These are phyloP conservation scores for Cygnus olor DNA, from an alignment of 2,797 vertebrate genomes.

Conservation along the genomic window DNA sequence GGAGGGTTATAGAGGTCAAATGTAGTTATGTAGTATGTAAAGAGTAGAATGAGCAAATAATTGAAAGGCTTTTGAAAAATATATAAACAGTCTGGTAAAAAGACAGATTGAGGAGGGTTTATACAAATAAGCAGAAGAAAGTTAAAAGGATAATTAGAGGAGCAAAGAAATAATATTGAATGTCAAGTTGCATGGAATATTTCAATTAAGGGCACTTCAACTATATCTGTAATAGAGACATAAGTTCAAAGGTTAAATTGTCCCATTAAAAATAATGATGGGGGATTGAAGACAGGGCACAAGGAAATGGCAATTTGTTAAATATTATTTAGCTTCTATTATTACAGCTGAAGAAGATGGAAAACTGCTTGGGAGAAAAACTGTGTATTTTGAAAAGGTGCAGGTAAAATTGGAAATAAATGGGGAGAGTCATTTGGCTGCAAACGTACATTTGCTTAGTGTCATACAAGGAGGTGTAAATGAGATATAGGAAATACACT, in stretches of 20 bases:
- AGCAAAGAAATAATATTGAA: conserved; percentile 51
- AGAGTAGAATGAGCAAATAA: conserved; percentile 62
- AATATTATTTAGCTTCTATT: conserved; percentile 49
- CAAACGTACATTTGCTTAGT: background rate
- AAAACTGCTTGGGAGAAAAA: conserved; percentile 4
- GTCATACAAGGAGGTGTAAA: background rate
- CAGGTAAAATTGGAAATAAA: conserved; percentile 7
- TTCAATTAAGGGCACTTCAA: conserved; percentile 40
- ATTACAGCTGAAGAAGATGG: conserved; percentile 49
- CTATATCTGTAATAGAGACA: conserved; percentile 30
- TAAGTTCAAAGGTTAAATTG: conserved; percentile 68
- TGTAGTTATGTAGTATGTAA: conserved; percentile 49
- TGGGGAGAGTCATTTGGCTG: background rate
- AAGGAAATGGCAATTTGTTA: conserved; percentile 60
- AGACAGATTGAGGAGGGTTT: conserved; percentile 56
- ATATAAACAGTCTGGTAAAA: conserved; percentile 65
- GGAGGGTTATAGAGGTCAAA: conserved; percentile 53
- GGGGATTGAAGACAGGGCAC: background rate
- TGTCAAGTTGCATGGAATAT: conserved; percentile 55
- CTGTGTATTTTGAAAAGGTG: background rate
- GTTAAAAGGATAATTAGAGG: conserved; percentile 60
- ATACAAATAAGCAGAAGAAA: conserved; percentile 69
- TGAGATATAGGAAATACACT: background rate
- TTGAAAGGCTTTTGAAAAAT: conserved; percentile 53
- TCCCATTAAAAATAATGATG: conserved; percentile 39